These are phyloP conservation scores for Plemyria rubiginata DNA, from an alignment of 2,888 invertebrate genomes.

Conservation along the genomic window DNA sequence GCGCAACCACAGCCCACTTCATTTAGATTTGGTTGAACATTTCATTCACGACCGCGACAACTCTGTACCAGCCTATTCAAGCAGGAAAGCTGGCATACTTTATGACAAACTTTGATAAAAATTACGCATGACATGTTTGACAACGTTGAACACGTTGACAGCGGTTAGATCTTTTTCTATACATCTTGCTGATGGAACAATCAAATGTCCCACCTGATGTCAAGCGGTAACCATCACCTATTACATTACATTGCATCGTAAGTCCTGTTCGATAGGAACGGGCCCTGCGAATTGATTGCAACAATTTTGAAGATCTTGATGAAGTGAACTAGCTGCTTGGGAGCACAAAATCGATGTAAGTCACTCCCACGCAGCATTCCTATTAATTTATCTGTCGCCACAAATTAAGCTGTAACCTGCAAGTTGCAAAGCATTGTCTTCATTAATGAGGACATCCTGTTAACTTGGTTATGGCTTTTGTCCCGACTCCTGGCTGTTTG, in stretches of 20 bases:
- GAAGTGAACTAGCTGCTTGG: conserved; percentile 15
- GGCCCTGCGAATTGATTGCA: too few relatives aligned
- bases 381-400: conserved; percentile 38
- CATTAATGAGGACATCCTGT: conserved; percentile 54
- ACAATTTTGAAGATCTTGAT: not conserved
- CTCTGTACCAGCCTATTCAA: conserved; percentile 7
- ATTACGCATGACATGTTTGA: too few relatives aligned
- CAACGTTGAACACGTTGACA: too few relatives aligned
- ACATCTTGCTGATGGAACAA: too few relatives aligned
- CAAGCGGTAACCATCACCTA: too few relatives aligned
- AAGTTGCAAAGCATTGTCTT: conserved; percentile 44
- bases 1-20: conserved; percentile 36
- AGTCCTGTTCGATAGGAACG: too few relatives aligned
- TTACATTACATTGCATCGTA: too few relatives aligned
- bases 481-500: conserved; percentile 9
- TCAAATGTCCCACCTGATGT: too few relatives aligned
- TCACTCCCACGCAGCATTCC: conserved; percentile 39
- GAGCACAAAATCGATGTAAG: conserved; percentile 30
- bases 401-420: conserved; percentile 42
- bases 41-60: conserved; percentile 33
- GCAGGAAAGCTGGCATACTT: conserved; percentile 24
- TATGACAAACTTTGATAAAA: not conserved
- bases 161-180: too few relatives aligned
- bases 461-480: conserved; percentile 26
- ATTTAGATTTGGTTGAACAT: conserved; percentile 39